Evolutionary conservation across 2,797 vertebrate species (phyloP), one percentile per base, ranked within the genome.

Genomic region (Anabas testudineus): DNA sequence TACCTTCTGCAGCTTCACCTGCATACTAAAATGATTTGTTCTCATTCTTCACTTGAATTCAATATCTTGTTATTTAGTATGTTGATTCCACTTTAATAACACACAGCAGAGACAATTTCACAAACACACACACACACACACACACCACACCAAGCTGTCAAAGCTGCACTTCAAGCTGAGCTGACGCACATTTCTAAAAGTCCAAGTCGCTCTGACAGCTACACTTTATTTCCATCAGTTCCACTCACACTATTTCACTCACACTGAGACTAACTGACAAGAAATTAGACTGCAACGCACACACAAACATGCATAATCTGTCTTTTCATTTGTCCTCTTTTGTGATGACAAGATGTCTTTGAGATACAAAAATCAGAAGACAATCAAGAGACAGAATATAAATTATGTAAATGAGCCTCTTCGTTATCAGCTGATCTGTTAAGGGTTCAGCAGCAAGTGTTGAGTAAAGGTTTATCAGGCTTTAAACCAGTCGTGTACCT

Each of bases 171-270:
- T 60, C 77, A 63, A 81, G 48, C 49, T 69, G 49, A 77, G 63
- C 72, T 74, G 72, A 65, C 28, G 42, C 47, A 62, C n/a, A 5
- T 67, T 66, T 78, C 64, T 73, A 64, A 83, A 73, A 76, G 70
- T 55, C 73, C 74, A 72, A 71, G 67, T 57, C 57, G n/a, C 19
- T 62, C 28, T 76, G 82, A 81, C 80, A 78, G 76, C 53, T 65
- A 59, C 77, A 85, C 43, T 36, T 46, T 66, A 21, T 78, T 79
- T 77, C 51, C 64, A 68, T 72, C 51, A 71, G 36, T 67, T 71
- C 55, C 71, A 60, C 53, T 80, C 60, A 43, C 28, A 67, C 7
- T 1, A 66, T 47, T 71, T 67, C 64, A 49, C 76, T 45, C 43
- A 57, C 45, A 61, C 34, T 37, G 24, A 63, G 67, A 32, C 48